phyloP scores from a whole-genome alignment of 2,113 vertebrate genomes.

The Harpagus bidentatus region DNA sequence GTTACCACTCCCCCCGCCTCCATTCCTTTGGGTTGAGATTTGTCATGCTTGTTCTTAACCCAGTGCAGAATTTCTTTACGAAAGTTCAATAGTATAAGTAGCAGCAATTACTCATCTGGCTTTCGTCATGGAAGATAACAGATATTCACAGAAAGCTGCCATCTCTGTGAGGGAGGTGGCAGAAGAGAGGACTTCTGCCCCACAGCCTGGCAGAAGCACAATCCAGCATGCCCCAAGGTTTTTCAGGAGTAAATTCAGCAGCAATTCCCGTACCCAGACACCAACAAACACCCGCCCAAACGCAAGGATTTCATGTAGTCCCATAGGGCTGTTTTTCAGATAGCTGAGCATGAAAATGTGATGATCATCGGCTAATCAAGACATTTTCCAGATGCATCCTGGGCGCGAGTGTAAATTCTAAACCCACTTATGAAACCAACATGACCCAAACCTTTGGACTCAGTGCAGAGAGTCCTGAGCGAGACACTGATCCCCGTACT shows the following conservation, averaged over 20 bases:
- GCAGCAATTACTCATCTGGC: conserved; percentile 20
- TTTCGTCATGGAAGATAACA: conserved; percentile 17
- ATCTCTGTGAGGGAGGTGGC: not conserved
- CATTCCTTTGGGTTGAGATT: conserved; percentile 1
- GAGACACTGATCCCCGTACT: not conserved
- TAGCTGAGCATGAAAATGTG: not conserved
- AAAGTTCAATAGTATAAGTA: conserved; percentile 27
- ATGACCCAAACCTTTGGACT: not conserved
- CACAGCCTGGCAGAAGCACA: rapidly evolving
- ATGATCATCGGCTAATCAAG: not conserved
- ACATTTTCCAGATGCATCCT: not conserved
- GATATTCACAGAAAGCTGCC: not conserved
- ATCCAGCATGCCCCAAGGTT: not conserved
- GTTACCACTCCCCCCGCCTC: not conserved
- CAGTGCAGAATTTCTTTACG: conserved; percentile 11
- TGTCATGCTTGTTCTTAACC: conserved; percentile 36
- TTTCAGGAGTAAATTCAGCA: not conserved
- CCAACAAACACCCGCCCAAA: not conserved
- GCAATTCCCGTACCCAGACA: rapidly evolving
- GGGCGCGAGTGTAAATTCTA: not conserved
- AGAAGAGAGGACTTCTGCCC: not conserved
- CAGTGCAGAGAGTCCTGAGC: rapidly evolving
- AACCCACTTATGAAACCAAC: not conserved
- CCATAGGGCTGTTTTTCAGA: not conserved
- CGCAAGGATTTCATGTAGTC: rapidly evolving